phyloP scores from a whole-genome alignment of 2,797 vertebrate genomes.

The Enteromius anoplus region DNA sequence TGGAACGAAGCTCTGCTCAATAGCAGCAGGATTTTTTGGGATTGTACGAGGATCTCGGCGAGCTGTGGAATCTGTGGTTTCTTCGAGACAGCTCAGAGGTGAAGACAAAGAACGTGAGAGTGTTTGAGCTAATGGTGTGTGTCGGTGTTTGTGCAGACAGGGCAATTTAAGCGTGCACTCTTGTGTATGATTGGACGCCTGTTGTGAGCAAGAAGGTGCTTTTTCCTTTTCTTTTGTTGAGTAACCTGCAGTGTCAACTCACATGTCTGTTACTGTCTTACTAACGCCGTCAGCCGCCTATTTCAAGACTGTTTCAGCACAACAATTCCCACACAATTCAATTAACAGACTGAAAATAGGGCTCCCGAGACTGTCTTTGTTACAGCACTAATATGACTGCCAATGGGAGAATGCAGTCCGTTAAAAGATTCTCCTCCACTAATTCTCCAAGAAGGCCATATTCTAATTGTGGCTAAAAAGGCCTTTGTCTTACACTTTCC shows the following conservation, averaged over 20 bases:
- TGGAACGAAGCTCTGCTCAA: not conserved
- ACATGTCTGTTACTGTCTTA: conserved; percentile 14
- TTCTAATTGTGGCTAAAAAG: conserved; percentile 13
- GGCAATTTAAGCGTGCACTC: not conserved
- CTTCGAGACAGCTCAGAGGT: conserved; percentile 6
- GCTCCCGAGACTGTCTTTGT: conserved; percentile 35
- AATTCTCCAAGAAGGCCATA: conserved; percentile 20
- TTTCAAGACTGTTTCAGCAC: conserved; percentile 2
- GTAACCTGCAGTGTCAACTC: conserved; percentile 8
- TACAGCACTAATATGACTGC: conserved; percentile 33
- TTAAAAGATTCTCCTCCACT: conserved; percentile 26
- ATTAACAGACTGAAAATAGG: conserved; percentile 30
- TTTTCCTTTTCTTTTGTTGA: conserved; percentile 4
- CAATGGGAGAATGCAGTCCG: conserved; percentile 5
- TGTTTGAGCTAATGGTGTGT: conserved; percentile 17
- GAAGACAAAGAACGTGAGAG: not conserved
- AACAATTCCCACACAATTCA: conserved; percentile 32
- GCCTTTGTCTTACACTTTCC: conserved; percentile 28
- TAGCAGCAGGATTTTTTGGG: conserved; percentile 15
- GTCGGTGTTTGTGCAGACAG: not conserved
- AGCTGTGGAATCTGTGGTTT: conserved; percentile 8
- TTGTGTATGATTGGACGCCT: not conserved
- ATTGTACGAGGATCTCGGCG: not conserved
- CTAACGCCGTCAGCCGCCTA: not conserved
- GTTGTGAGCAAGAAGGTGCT: not conserved